phyloP scores from a whole-genome alignment of 2,797 vertebrate genomes.

The Dermochelys coriacea region DNA sequence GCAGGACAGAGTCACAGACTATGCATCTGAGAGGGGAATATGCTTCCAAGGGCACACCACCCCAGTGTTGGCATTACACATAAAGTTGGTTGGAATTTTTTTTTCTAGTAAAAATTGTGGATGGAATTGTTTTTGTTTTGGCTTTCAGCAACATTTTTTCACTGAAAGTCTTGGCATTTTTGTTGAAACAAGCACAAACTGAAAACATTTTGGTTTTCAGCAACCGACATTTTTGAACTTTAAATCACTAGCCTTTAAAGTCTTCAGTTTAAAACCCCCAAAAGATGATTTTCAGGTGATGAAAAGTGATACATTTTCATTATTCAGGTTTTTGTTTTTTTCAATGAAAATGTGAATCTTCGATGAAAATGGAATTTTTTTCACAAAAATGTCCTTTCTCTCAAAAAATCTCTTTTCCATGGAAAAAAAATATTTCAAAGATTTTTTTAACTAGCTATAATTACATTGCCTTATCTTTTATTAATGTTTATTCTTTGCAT shows the following conservation, averaged over 20 bases:
- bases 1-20: neutral
- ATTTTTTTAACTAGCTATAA: fast-evolving
- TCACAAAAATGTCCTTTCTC: neutral
- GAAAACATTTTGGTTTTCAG: neutral
- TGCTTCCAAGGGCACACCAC: neutral
- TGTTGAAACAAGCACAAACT: neutral
- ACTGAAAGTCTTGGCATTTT: fast-evolving
- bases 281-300: fast-evolving
- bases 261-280: neutral
- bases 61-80: neutral
- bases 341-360: fast-evolving
- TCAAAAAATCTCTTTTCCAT: fast-evolving
- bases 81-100: neutral
- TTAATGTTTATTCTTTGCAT: neutral
- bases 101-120: neutral
- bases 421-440: neutral
- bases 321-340: neutral
- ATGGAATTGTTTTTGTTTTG: neutral
- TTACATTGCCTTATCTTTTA: neutral
- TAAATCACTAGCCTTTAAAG: neutral
- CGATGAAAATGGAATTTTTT: fast-evolving
- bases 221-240: neutral
- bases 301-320: neutral
- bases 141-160: neutral
- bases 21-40: neutral